Evolutionary conservation across 1,140 invertebrate species (phyloP), one percentile per base, ranked within the genome.

Genomic region (Trypoxylus dichotomus): DNA sequence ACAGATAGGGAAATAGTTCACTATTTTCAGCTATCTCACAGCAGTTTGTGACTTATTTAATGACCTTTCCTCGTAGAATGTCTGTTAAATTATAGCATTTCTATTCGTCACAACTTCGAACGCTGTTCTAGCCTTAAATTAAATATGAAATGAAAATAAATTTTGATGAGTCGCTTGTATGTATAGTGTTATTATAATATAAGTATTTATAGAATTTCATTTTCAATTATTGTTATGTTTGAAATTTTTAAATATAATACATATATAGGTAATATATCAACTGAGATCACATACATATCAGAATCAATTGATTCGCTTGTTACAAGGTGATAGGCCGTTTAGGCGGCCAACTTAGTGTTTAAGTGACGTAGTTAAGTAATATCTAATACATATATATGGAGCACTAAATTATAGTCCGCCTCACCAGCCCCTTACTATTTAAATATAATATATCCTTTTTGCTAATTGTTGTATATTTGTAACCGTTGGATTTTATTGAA

Each of bases 241-340:
- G 41, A 8, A 27, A 19, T 54, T 75, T 0, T 75, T 68, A 27
- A 68, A 68, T 68, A 68, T 68, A 68, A 29, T 68, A 68, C 60
- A 41, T 29, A 74, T 43, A 74, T 74, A 37, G 60, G 63, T 78
- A 78, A 74, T 80, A 82, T 82, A 85, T 84, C 85, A 86, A 86
- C 85, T 86, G 79, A 86, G 84, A 85, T 85, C 85, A 79, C 84
- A 86, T 84, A 85, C 85, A 86, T 86, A 86, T 86, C 85, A 86
- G 85, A 85, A 83, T 84, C 83, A 43, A 78, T 77, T 77, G 83
- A 84, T 83, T 85, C 84, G 79, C 76, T 81, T 80, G 76, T 83
- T 81, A 80, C 79, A 82, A 80, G 79, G 83, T 83, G 83, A 83
- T 82, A 83, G 72, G 80, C 80, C 79, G 77, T 43, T 68, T 27